These are phyloP conservation scores for Periplaneta americana DNA, from an alignment of 1,140 invertebrate species.

Conservation along the genomic window DNA sequence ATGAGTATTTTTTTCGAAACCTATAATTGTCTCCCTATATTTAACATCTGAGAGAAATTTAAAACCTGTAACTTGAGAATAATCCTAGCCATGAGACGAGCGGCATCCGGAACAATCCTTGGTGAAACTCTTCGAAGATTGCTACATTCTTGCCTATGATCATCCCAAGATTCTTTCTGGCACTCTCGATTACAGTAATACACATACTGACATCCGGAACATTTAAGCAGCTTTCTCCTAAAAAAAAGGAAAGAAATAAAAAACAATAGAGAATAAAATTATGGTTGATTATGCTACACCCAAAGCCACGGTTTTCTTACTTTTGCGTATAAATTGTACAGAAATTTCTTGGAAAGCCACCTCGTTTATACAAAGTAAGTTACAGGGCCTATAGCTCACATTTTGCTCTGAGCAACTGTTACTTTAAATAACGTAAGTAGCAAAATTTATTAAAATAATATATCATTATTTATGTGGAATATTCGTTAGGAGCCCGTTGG, in stretches of 20 bases:
- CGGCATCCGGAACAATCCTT: slow-evolving; percentile 63
- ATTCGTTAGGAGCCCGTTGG: too few species aligned
- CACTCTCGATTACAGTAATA: slow-evolving; percentile 70
- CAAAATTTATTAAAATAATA: too few species aligned
- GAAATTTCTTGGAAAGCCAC: background rate
- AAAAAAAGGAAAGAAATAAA: slow-evolving; percentile 20
- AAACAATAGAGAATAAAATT: too few species aligned
- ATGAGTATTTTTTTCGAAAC: too few species aligned
- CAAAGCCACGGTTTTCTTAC: slow-evolving; percentile 30
- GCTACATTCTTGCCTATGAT: slow-evolving; percentile 72
- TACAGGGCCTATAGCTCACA: background rate
- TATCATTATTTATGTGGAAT: too few species aligned
- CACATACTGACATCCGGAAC: slow-evolving; percentile 73
- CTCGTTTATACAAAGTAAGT: background rate
- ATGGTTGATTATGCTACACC: too few species aligned
- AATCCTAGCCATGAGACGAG: slow-evolving; percentile 63
- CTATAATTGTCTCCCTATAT: too few species aligned
- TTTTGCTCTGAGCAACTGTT: background rate
- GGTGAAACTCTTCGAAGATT: slow-evolving; percentile 61
- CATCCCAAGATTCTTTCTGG: slow-evolving; percentile 66
- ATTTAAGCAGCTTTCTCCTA: slow-evolving; percentile 66
- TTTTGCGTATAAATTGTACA: slow-evolving; percentile 43
- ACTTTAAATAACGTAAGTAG: too few species aligned
- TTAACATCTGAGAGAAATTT: slow-evolving; percentile 1
- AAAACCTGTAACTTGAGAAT: slow-evolving; percentile 59